phyloP scores from a whole-genome alignment of 2,888 invertebrate genomes.

The Cosmorhoe ocellata region DNA sequence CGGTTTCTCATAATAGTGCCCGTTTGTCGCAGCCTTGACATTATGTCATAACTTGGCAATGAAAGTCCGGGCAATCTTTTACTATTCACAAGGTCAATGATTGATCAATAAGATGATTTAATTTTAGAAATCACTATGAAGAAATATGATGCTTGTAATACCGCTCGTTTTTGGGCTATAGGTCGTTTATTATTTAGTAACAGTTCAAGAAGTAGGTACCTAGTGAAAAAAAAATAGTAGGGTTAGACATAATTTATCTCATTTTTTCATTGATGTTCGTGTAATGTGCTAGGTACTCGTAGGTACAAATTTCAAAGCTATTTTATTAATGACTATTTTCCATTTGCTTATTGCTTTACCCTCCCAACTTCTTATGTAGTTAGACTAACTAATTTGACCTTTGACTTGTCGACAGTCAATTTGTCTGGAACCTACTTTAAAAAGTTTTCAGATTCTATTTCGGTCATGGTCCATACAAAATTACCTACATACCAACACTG shows the following conservation, averaged over 20 bases:
- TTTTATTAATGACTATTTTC: too few species aligned
- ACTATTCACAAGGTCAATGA: conserved; percentile 16
- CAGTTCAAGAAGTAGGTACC: too few species aligned
- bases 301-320: too few species aligned
- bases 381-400: conserved; percentile 11
- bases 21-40: conserved; percentile 34
- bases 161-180: background rate
- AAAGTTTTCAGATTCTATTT: conserved; percentile 11
- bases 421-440: background rate
- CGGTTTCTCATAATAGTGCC: conserved; percentile 28
- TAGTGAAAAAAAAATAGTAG: too few species aligned
- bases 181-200: too few species aligned
- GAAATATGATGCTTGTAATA: background rate
- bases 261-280: too few species aligned
- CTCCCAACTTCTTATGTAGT: background rate
- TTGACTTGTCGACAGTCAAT: conserved; percentile 13
- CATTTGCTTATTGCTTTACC: background rate
- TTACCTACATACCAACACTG: conserved; percentile 10
- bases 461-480: conserved; percentile 20
- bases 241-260: too few species aligned
- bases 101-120: conserved; percentile 2
- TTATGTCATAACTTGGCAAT: conserved; percentile 29
- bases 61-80: conserved; percentile 26
- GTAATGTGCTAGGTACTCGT: too few species aligned
- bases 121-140: background rate